These are phyloP conservation scores for Buceros bicornis DNA, from an alignment of 2,797 vertebrate genomes.

Conservation along the genomic window DNA sequence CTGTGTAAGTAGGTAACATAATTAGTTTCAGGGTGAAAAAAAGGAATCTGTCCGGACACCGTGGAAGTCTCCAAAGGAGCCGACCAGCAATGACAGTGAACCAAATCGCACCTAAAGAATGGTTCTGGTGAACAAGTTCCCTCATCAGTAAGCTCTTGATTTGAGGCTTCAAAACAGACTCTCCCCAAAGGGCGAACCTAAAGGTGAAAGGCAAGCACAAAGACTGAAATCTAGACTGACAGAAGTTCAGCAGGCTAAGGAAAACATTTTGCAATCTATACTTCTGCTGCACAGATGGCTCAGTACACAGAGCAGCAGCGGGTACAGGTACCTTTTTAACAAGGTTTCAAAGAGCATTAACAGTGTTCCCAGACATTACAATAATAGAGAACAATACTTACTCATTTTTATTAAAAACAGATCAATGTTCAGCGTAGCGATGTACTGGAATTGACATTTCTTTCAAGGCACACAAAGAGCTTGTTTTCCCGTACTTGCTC, in stretches of 20 bases:
- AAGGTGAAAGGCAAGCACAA: slow-evolving; percentile 11
- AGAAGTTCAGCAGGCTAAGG: slow-evolving; percentile 32
- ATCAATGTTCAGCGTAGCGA: not conserved
- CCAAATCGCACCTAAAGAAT: not conserved
- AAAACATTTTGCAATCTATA: not conserved
- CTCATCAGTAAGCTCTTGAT: not conserved
- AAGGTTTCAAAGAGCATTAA: not conserved
- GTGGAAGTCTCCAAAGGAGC: not conserved
- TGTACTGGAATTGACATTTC: not conserved
- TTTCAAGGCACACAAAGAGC: not conserved
- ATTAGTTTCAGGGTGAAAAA: not conserved
- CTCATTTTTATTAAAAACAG: not conserved
- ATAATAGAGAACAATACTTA: not conserved
- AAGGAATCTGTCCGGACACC: not conserved
- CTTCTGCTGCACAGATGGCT: slow-evolving; percentile 36
- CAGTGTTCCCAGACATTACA: not conserved
- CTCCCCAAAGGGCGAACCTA: not conserved
- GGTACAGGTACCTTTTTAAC: not conserved
- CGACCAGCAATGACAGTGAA: not conserved
- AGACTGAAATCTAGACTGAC: slow-evolving; percentile 11
- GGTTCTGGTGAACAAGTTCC: not conserved
- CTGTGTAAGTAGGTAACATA: not conserved
- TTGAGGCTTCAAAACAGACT: not conserved
- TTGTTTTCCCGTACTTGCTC: not conserved
- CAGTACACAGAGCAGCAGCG: not conserved